These are phyloP conservation scores for Drosophila melanocephala DNA, from an alignment of 2,888 invertebrate genomes.

Conservation along the genomic window DNA sequence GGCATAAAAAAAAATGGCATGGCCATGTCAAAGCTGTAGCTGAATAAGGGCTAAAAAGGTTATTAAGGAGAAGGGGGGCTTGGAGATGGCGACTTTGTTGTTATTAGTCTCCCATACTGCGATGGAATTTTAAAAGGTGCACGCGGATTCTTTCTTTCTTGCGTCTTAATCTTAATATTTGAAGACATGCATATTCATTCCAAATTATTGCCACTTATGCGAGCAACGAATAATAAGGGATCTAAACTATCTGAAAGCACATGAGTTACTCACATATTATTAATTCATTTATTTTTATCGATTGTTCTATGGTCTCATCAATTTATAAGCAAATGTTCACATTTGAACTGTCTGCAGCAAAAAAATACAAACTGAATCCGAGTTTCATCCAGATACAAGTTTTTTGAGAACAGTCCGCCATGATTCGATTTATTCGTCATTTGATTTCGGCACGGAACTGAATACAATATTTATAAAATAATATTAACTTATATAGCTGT, in stretches of 20 bases:
- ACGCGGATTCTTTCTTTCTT: not conserved
- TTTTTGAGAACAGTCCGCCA: not conserved
- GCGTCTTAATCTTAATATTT: constrained; percentile 1
- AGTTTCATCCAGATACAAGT: not conserved
- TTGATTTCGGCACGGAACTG: not conserved
- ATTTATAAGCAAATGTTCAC: not conserved
- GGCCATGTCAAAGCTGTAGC: constrained; percentile 34
- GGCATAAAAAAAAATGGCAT: constrained; percentile 48
- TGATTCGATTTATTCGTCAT: accelerated
- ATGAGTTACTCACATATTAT: not conserved
- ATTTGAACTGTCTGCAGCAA: not conserved
- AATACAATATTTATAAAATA: not conserved
- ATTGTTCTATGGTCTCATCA: not conserved
- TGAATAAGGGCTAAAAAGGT: constrained; percentile 36
- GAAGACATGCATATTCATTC: not conserved
- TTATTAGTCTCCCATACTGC: constrained; percentile 16
- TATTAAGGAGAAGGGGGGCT: not conserved
- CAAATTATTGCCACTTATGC: not conserved
- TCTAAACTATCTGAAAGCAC: not conserved
- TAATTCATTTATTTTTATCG: not conserved
- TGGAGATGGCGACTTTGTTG: constrained; percentile 29
- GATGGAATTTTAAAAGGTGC: not conserved
- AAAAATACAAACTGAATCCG: not conserved
- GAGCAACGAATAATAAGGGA: not conserved
- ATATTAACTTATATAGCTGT: not conserved